A percentile compares a stretch with the other conserved stretches of the same genome.
Conservation (phyloP, 2,113 vertebrate species). For the Toxostoma redivivum region DNA sequence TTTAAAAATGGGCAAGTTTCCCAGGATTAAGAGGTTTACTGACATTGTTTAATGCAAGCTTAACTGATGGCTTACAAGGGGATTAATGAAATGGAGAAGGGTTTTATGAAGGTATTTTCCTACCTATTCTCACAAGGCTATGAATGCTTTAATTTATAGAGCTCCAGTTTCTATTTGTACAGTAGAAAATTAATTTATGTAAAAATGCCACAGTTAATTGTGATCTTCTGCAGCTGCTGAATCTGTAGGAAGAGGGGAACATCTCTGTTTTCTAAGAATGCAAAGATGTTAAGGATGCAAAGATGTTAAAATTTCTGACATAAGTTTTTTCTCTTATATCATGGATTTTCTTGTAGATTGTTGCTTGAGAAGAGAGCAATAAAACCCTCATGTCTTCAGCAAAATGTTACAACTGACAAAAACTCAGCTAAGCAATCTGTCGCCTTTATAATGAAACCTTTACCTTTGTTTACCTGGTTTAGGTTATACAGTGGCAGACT, state of each 20-base stretch:
- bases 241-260: background rate
- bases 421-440: background rate
- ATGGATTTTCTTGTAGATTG: rapidly evolving
- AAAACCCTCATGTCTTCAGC: background rate
- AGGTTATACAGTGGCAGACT: background rate
- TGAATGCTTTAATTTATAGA: background rate
- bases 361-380: background rate
- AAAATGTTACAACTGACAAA: background rate
- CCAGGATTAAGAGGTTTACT: background rate
- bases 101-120: background rate
- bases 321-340: background rate
- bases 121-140: background rate
- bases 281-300: background rate
- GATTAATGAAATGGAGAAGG: slow-evolving; percentile 10
- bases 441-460: background rate
- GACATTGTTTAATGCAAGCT: background rate
- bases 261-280: background rate
- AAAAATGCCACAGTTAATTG: background rate
- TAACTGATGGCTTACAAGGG: background rate
- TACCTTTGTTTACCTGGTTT: background rate
- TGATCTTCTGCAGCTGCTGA: background rate
- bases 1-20: background rate
- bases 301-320: background rate
- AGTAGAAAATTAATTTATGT: background rate
- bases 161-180: background rate